A percentile compares a stretch with the other conserved stretches of the same genome.
phyloP scores from a whole-genome alignment of 2,113 vertebrate species.

The Lontra canadensis region DNA sequence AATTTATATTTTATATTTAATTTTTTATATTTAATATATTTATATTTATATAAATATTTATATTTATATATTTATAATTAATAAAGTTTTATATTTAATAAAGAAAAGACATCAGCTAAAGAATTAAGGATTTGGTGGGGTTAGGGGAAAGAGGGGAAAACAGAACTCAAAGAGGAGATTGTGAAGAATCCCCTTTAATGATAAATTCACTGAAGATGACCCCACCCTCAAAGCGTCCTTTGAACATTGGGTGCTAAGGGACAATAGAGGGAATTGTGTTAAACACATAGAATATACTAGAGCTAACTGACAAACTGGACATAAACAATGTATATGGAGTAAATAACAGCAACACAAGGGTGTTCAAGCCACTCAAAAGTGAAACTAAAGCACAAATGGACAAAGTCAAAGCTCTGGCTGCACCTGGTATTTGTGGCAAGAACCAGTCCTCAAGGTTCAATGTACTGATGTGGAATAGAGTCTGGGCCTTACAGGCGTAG shows the following conservation, averaged over 20 bases:
- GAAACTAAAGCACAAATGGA: not conserved
- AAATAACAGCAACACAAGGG: not conserved
- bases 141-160: accelerated
- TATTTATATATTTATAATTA: too few relatives aligned
- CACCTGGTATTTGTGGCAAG: not conserved
- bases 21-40: too few relatives aligned
- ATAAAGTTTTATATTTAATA: slow-evolving; percentile 6
- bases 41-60: too few relatives aligned
- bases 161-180: not conserved
- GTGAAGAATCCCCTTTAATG: not conserved
- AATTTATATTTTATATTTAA: too few relatives aligned
- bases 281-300: not conserved
- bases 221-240: not conserved
- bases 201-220: not conserved
- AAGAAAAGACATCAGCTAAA: not conserved
- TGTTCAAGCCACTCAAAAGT: not conserved
- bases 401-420: not conserved
- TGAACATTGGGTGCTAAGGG: not conserved
- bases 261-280: not conserved
- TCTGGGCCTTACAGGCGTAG: not conserved
- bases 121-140: not conserved
- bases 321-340: not conserved
- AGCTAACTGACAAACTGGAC: not conserved
- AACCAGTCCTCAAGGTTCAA: accelerated
- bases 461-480: not conserved